These are phyloP conservation scores for Notolabrus celidotus DNA, from an alignment of 2,797 vertebrate species.

Conservation along the genomic window DNA sequence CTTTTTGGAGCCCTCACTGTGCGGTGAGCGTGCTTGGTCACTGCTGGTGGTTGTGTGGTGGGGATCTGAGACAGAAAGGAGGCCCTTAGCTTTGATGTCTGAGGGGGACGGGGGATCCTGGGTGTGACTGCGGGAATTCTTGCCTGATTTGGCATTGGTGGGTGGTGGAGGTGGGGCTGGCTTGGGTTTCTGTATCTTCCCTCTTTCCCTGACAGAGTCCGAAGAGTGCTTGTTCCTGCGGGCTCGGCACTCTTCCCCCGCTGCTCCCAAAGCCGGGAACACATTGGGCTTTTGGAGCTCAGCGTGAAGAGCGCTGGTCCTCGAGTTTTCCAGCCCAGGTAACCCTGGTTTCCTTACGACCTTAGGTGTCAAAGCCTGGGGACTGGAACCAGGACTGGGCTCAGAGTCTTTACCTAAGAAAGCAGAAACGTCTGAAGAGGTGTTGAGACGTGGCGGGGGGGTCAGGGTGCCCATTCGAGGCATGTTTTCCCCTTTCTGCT, in stretches of 20 bases:
- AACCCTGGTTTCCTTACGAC: constrained; percentile 84
- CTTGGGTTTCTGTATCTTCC: constrained; percentile 91
- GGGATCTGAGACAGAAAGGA: constrained; percentile 74
- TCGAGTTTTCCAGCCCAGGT: constrained; percentile 83
- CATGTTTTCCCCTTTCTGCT: constrained; percentile 86
- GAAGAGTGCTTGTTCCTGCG: constrained; percentile 88
- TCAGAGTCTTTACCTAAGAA: constrained; percentile 89
- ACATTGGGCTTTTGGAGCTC: constrained; percentile 85
- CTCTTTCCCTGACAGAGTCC: constrained; percentile 88
- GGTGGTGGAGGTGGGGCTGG: constrained; percentile 92
- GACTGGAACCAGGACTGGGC: constrained; percentile 91
- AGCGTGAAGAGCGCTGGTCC: constrained; percentile 86
- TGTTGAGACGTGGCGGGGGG: constrained; percentile 91
- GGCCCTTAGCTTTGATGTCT: constrained; percentile 84
- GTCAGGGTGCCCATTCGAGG: constrained; percentile 88
- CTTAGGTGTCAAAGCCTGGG: constrained; percentile 90
- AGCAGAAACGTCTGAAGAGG: constrained; percentile 87
- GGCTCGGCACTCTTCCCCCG: constrained; percentile 87
- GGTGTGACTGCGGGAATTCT: constrained; percentile 85
- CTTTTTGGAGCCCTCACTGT: constrained; percentile 85
- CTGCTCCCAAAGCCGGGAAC: constrained; percentile 82
- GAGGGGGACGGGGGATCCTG: constrained; percentile 83
- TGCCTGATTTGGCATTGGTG: constrained; percentile 85
- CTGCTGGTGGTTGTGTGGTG: constrained; percentile 72
- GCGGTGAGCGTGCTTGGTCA: constrained; percentile 74